Conservation (phyloP, 2,888 invertebrate genomes). For the Lysandra coridon region DNA sequence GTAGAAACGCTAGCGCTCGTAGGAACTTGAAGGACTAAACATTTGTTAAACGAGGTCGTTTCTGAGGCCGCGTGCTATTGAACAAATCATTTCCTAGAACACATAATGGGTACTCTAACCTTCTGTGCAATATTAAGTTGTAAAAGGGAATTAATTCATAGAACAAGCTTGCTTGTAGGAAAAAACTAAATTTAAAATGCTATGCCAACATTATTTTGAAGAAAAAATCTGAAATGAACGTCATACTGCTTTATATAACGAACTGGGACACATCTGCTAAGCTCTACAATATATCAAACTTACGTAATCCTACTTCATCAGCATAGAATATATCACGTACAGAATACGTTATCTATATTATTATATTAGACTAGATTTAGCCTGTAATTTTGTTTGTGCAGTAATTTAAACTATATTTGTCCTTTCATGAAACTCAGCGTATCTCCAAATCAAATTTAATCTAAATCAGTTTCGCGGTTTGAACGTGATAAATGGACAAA, state of each 20-base stretch:
- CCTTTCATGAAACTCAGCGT: too few relatives aligned
- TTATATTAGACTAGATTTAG: not conserved
- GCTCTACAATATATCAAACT: conserved; percentile 19
- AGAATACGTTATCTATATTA: not conserved
- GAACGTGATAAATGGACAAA: too few relatives aligned
- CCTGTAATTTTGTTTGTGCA: not conserved
- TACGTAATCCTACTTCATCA: conserved; percentile 12
- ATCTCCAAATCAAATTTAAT: too few relatives aligned
- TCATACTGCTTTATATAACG: not conserved
- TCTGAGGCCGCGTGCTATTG: conserved; percentile 37
- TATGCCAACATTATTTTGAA: not conserved
- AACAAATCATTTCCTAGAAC: conserved; percentile 34
- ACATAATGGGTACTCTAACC: conserved; percentile 23
- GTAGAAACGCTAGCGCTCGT: not conserved
- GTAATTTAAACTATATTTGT: too few relatives aligned
- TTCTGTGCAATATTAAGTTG: conserved; percentile 7
- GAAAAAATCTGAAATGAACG: not conserved
- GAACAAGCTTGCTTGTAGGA: not conserved
- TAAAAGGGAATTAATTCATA: not conserved
- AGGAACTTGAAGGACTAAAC: conserved; percentile 35
- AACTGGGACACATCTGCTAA: conserved; percentile 20
- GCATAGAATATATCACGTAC: not conserved
- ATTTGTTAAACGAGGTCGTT: conserved; percentile 38
- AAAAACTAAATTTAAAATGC: not conserved
- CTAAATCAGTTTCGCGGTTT: too few relatives aligned